Evolutionary conservation across 2,797 vertebrate species (phyloP).

Genomic region (Glossophaga mutica): DNA sequence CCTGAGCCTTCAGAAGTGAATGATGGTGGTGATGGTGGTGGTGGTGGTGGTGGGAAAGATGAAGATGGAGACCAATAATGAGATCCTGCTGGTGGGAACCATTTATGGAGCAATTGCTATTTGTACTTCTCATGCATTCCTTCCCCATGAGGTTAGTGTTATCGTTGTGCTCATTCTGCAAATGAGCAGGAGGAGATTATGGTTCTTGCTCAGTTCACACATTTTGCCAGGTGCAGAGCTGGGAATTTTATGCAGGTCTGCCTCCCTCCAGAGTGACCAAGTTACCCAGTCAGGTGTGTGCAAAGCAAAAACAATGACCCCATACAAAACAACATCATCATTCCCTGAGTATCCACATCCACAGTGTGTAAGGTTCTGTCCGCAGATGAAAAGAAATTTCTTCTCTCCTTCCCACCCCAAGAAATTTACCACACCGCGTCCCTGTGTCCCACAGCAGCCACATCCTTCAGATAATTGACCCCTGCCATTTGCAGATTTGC

Average conservation of each 20-base stretch:
- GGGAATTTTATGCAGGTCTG: background rate
- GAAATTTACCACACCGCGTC: background rate
- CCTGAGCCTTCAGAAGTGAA: background rate
- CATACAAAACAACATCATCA: background rate
- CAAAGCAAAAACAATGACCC: background rate
- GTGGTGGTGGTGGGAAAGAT: background rate
- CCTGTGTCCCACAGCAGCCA: background rate
- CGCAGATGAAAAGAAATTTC: background rate
- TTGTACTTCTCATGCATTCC: background rate
- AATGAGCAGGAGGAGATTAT: background rate
- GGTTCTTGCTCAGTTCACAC: background rate
- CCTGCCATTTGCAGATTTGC: background rate
- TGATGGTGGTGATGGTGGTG: background rate
- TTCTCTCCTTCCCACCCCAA: background rate
- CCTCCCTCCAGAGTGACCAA: background rate
- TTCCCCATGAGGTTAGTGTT: background rate
- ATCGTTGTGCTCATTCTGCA: background rate
- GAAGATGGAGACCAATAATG: background rate
- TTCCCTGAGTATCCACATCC: background rate
- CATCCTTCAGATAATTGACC: background rate
- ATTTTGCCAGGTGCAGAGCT: background rate
- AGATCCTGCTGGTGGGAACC: accelerated
- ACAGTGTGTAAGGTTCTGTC: background rate
- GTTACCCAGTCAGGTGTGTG: background rate
- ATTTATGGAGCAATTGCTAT: background rate